These are phyloP conservation scores for Porites divaricata DNA, from an alignment of 92 coral and sea anemone species.

Conservation along the genomic window DNA sequence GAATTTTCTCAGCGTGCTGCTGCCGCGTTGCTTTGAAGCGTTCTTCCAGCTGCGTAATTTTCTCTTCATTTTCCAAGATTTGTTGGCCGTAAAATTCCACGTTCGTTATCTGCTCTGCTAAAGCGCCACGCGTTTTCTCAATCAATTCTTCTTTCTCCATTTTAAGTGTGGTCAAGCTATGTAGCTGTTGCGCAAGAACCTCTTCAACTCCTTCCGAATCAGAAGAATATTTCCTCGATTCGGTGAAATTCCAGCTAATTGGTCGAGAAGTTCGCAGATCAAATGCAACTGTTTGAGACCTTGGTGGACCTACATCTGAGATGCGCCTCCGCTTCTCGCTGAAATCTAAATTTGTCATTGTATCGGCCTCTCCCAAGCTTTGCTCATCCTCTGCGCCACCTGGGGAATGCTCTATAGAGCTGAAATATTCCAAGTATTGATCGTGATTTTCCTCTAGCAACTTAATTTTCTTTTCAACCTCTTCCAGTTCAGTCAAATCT, in stretches of 20 bases:
- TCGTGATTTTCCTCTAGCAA: slow-evolving; percentile 63
- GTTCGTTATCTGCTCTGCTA: slow-evolving; percentile 62
- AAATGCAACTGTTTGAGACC: slow-evolving; percentile 15
- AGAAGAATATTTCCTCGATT: neutral
- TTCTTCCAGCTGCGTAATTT: slow-evolving; percentile 66
- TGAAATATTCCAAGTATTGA: slow-evolving; percentile 24
- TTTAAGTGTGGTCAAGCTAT: slow-evolving; percentile 54
- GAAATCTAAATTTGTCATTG: slow-evolving; percentile 23
- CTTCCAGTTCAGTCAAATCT: slow-evolving; percentile 67
- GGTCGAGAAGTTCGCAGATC: slow-evolving; percentile 27
- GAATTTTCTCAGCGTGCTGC: slow-evolving; percentile 78
- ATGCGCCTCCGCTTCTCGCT: slow-evolving; percentile 28
- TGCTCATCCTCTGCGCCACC: slow-evolving; percentile 21
- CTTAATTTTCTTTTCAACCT: slow-evolving; percentile 67
- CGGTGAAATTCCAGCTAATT: slow-evolving; percentile 22
- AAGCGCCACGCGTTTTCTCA: slow-evolving; percentile 53
- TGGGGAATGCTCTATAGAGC: slow-evolving; percentile 13
- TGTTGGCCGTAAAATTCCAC: slow-evolving; percentile 71
- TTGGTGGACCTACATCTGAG: slow-evolving; percentile 26
- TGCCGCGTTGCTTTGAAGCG: slow-evolving; percentile 64
- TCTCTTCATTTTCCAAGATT: slow-evolving; percentile 72
- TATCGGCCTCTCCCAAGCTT: slow-evolving; percentile 4
- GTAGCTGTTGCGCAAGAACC: slow-evolving; percentile 27
- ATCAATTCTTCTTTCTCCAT: slow-evolving; percentile 71
- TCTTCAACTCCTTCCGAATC: slow-evolving; percentile 18